Base-by-base conservation (phyloP, 2,888 invertebrate species). In the Cordilura impudica region DNA sequence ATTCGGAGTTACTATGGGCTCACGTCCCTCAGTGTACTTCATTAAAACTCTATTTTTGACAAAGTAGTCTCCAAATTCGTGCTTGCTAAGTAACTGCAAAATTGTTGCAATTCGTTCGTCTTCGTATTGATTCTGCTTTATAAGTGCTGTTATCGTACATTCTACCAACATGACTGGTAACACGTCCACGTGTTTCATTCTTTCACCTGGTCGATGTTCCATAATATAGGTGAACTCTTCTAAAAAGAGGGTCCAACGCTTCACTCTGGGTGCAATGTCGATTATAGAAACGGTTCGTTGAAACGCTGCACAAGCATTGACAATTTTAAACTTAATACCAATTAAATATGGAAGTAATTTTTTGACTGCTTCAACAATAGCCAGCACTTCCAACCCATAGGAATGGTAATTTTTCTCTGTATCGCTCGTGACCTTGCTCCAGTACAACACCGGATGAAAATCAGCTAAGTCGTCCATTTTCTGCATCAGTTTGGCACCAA, bases 1-100 rank as follows among this genome's bases (percentile, higher is more conserved):
- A n/a, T 43, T 43, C 1, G 60, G 66, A 16, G 58, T 60, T 12
- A 58, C 69, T 31, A 69, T 1, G 14, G 54, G 21, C 21, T 72
- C 63, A 10, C 29, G 16, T 6, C 49, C 65, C 23, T 76, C 56
- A 49, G 43, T 47, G 6, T 63, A 7, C 26, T 35, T 71, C 31
- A 49, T 47, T 10, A 73, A 19, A 60, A 74, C 23, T 16, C 66
- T 53, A 26, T 39, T 21, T 60, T 60, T 66, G 14, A 67, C 21
- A 35, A 56, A 72, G 31, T 72, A 72, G 19, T 21, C 19, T 14
- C 63, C 26, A 21, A 65, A 53, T 4, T n/a, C 6, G 1, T 19
- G 4, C 1, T 60, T 2, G 8, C 43, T 1, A 77, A 54, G 4
- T n/a, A n/a, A n/a, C n/a, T n/a, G n/a, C n/a, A n/a, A n/a, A n/a